phyloP scores from a whole-genome alignment of 2,888 invertebrate species.

The Lithodes maja region DNA sequence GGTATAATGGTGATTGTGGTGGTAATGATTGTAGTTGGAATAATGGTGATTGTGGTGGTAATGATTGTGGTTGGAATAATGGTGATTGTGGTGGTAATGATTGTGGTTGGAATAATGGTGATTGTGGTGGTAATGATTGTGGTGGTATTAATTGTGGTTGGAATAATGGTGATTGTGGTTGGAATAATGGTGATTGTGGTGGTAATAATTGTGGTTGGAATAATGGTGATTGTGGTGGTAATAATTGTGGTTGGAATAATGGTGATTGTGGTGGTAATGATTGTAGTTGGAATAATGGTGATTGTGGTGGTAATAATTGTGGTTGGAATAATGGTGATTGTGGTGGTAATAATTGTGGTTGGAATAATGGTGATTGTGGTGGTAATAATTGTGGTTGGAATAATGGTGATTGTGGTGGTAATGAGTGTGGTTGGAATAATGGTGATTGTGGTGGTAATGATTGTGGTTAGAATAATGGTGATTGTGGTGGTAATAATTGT shows the following conservation, averaged over 20 bases:
- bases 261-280: no score
- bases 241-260: no score
- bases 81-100: background rate
- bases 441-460: background rate
- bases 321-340: background rate
- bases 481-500: no score
- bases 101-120: background rate
- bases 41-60: background rate
- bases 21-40: background rate
- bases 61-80: background rate
- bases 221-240: background rate
- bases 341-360: background rate
- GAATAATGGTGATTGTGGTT: no score
- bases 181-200: background rate
- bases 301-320: background rate
- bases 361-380: background rate
- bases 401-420: background rate
- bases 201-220: background rate
- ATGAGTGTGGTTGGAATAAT: no score
- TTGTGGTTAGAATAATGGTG: background rate
- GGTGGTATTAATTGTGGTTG: background rate
- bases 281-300: background rate
- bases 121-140: background rate
- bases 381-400: background rate
- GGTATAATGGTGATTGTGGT: background rate